Evolutionary conservation across 2,113 vertebrate species (phyloP).

Genomic region (Micromys minutus): DNA sequence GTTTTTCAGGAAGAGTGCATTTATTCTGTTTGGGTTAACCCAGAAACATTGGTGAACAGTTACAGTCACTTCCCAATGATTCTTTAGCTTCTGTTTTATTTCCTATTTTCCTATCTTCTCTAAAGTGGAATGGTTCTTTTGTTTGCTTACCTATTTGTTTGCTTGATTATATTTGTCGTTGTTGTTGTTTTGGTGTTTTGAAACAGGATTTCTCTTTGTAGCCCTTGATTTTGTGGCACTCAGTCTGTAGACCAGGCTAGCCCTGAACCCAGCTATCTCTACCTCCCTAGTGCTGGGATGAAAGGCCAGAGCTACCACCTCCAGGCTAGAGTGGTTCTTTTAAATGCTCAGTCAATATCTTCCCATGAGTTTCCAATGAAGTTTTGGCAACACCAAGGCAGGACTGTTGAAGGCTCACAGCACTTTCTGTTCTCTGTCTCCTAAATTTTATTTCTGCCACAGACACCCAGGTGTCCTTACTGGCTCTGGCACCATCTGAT

Average conservation of each 20-base stretch:
- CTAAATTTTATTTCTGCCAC: background rate
- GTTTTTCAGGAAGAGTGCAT: background rate
- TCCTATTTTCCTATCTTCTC: background rate
- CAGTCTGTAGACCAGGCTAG: too few relatives aligned
- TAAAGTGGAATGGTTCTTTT: background rate
- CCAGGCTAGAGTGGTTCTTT: background rate
- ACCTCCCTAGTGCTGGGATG: background rate
- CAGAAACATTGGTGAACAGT: background rate
- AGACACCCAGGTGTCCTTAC: background rate
- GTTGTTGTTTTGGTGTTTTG: background rate
- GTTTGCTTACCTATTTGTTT: background rate
- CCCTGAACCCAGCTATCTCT: background rate
- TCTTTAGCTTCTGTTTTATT: background rate
- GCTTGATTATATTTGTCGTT: background rate
- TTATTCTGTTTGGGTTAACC: background rate
- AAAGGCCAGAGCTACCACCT: background rate
- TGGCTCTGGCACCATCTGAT: background rate
- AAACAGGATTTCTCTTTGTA: background rate
- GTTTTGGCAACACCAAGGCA: background rate
- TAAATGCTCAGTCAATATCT: background rate
- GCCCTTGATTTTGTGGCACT: background rate
- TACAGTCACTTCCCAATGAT: background rate
- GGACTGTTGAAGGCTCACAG: background rate
- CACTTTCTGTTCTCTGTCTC: background rate
- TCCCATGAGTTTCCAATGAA: background rate